Conservation (phyloP, 2,113 vertebrate genomes). For the Psammodynastes pulverulentus region DNA sequence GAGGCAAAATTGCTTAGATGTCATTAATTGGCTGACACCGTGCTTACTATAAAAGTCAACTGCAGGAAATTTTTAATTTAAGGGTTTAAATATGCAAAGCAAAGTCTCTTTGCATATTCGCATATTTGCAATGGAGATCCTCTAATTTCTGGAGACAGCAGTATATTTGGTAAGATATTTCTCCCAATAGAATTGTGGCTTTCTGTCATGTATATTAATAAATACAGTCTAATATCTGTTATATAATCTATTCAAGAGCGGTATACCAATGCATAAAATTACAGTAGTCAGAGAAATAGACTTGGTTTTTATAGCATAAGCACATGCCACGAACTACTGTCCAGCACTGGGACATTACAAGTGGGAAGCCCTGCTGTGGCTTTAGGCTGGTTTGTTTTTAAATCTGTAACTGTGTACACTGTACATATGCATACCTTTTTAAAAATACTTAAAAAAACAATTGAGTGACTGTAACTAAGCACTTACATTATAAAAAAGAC, state of each 20-base stretch:
- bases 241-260: background rate
- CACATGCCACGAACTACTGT: background rate
- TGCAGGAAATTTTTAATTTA: conserved; percentile 6
- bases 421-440: background rate
- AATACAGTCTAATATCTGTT: background rate
- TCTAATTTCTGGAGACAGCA: background rate
- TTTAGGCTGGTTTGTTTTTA: background rate
- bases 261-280: background rate
- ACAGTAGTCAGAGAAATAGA: background rate
- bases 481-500: background rate
- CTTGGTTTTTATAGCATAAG: background rate
- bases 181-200: background rate
- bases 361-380: background rate
- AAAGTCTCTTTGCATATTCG: background rate
- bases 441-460: background rate
- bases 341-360: background rate
- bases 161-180: background rate
- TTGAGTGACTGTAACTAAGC: background rate
- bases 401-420: background rate
- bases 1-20: background rate
- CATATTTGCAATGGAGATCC: background rate
- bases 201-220: background rate
- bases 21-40: background rate
- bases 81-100: background rate
- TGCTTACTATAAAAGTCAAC: background rate